Evolutionary conservation across 2,113 vertebrate genomes (phyloP).

Genomic region (Neogale vison): DNA sequence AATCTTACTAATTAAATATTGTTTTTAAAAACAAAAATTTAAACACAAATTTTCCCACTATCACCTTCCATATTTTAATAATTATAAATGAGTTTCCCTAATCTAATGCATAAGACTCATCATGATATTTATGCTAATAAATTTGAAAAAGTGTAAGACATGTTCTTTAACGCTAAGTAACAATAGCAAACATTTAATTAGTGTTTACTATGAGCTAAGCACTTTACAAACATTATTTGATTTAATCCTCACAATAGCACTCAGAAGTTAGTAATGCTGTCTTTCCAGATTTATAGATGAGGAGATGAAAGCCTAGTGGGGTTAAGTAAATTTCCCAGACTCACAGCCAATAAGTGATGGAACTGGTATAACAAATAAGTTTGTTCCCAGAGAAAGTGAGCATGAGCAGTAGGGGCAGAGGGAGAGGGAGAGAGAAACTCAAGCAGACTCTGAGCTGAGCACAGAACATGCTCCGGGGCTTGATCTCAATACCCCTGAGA

Average conservation of each 20-base stretch:
- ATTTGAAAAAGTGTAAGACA: background rate
- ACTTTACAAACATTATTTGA: background rate
- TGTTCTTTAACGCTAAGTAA: background rate
- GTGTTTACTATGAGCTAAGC: background rate
- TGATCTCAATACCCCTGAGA: background rate
- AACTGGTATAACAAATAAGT: background rate
- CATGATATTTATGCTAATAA: background rate
- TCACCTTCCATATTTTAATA: background rate
- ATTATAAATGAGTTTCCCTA: background rate
- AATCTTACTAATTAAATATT: constrained; percentile 76
- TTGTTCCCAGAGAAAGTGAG: background rate
- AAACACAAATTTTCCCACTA: background rate
- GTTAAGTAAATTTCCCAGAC: background rate
- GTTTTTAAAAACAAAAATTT: constrained; percentile 8
- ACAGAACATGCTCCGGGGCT: background rate
- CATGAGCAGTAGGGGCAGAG: background rate
- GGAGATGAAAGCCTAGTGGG: background rate
- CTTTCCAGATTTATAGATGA: constrained; percentile 27
- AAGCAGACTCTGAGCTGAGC: background rate
- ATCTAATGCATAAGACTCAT: background rate
- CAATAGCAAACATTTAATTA: constrained; percentile 6
- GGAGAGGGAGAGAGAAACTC: background rate
- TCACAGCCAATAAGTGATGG: background rate
- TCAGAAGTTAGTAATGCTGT: background rate
- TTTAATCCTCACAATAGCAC: constrained; percentile 7